phyloP scores from a whole-genome alignment of 2,113 vertebrate species.

The Spea bombifrons region DNA sequence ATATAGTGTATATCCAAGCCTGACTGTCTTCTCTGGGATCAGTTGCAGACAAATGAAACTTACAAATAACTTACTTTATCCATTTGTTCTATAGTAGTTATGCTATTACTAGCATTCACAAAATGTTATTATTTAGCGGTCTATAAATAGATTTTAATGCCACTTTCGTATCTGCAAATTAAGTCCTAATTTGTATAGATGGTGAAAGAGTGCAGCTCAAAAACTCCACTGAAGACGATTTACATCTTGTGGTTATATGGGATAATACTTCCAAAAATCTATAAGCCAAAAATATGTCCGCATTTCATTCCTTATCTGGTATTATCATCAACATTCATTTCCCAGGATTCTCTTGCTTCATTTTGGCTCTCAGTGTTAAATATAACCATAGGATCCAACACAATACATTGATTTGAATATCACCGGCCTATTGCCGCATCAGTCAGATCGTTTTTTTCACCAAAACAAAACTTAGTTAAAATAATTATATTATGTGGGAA shows the following conservation, averaged over 20 bases:
- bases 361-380: constrained; percentile 19
- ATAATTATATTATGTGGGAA: not conserved
- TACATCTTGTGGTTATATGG: constrained; percentile 13
- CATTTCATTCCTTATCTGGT: constrained; percentile 29
- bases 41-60: no score
- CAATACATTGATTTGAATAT: constrained; percentile 10
- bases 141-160: no score
- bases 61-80: no score
- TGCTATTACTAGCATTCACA: no score
- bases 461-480: not conserved
- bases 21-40: no score
- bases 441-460: not conserved
- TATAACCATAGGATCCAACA: constrained; percentile 2
- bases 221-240: not conserved
- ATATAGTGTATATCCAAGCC: no score
- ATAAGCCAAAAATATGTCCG: constrained; percentile 14
- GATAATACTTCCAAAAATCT: constrained; percentile 11
- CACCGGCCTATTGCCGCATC: not conserved
- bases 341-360: constrained; percentile 29
- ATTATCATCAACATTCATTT: constrained; percentile 35
- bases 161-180: no score
- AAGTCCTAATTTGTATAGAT: no score
- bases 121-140: no score
- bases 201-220: not conserved
- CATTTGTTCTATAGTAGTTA: no score